Evolutionary conservation across 2,888 invertebrate species (phyloP).

Genomic region (Sipunculus nudus): DNA sequence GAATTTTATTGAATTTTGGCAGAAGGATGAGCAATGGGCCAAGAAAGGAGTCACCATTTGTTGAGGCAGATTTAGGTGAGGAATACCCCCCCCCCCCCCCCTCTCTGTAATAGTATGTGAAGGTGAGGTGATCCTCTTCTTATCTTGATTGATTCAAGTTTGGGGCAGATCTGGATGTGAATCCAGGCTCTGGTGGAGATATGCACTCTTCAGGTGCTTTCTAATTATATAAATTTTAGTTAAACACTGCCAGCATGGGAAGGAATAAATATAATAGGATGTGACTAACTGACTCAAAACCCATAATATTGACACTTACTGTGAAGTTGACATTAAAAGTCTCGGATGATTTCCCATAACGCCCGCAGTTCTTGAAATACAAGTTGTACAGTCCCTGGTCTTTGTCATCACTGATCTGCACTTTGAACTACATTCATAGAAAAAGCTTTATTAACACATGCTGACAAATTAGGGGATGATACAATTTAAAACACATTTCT

Average conservation of each 20-base stretch:
- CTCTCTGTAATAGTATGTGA: too few relatives aligned
- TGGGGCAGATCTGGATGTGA: too few relatives aligned
- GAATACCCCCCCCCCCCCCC: neutral
- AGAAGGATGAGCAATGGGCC: too few relatives aligned
- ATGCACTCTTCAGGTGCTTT: too few relatives aligned
- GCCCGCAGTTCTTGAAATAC: conserved; percentile 92
- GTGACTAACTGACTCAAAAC: neutral
- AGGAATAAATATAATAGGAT: neutral
- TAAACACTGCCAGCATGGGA: neutral
- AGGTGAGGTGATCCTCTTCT: too few relatives aligned
- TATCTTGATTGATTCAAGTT: too few relatives aligned
- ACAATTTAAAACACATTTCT: neutral
- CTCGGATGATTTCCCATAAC: conserved; percentile 54
- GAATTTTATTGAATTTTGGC: too few relatives aligned
- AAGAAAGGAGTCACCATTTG: neutral
- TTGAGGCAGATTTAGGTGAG: neutral
- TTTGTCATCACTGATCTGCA: conserved; percentile 66
- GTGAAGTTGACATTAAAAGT: conserved; percentile 73
- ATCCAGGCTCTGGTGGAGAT: too few relatives aligned
- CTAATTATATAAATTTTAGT: neutral
- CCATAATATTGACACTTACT: conserved; percentile 69
- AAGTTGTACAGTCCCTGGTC: conserved; percentile 94
- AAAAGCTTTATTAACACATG: neutral
- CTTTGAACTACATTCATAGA: conserved; percentile 51
- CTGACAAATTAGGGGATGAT: neutral